Evolutionary conservation across 2,888 invertebrate species (phyloP).

Genomic region (Yponomeuta plumbellus): DNA sequence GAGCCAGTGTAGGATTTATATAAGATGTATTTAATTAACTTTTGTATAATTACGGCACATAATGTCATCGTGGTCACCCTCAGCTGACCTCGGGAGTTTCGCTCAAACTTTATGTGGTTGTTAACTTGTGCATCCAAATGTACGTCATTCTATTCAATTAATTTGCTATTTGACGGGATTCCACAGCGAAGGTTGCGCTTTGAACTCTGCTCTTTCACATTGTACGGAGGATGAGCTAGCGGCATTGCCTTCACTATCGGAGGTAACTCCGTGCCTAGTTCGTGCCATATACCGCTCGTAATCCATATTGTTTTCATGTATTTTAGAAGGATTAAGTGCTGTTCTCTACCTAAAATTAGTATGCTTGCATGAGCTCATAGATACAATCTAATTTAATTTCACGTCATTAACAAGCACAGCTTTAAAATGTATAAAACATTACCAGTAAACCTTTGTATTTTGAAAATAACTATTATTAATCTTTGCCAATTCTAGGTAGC

Average conservation of each 20-base stretch:
- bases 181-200: slow-evolving; percentile 51
- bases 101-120: not conserved
- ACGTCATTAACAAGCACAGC: not conserved
- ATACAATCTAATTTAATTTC: not conserved
- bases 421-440: not conserved
- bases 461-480: too few relatives aligned
- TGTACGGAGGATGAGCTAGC: slow-evolving; percentile 6
- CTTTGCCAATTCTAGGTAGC: too few relatives aligned
- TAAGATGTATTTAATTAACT: too few relatives aligned
- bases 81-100: too few relatives aligned
- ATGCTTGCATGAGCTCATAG: not conserved
- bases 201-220: slow-evolving; percentile 54
- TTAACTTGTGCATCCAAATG: not conserved
- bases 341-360: not conserved
- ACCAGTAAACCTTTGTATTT: too few relatives aligned
- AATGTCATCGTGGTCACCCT: too few relatives aligned
- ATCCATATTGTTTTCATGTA: not conserved
- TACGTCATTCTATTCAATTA: slow-evolving; percentile 27
- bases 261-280: not conserved
- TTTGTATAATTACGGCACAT: too few relatives aligned
- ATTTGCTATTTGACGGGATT: slow-evolving; percentile 63
- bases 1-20: too few relatives aligned
- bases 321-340: not conserved
- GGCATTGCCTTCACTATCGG: not conserved
- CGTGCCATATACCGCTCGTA: not conserved